Conservation (phyloP, 2,888 invertebrate species). For the Hypselothyrea guttata region DNA sequence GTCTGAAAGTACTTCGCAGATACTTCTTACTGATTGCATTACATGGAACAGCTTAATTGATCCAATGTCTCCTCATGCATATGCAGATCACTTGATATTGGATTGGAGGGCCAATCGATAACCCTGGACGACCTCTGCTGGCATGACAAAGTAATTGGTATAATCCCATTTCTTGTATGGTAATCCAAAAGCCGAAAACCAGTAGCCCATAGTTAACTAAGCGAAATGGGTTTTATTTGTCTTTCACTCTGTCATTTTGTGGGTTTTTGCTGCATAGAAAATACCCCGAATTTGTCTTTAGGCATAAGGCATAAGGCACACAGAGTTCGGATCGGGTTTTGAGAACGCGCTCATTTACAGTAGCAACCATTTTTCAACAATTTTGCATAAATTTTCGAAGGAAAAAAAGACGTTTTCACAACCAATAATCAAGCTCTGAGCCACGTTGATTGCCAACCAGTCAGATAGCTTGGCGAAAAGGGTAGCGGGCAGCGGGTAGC, state of each 20-base stretch:
- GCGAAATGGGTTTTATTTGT: constrained; percentile 40
- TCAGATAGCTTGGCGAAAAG: constrained; percentile 8
- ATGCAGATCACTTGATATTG: constrained; percentile 16
- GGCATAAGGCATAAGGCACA: constrained; percentile 22
- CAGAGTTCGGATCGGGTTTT: constrained; percentile 10
- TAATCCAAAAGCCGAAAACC: constrained; percentile 42
- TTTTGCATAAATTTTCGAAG: constrained; percentile 68
- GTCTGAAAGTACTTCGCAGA: no score
- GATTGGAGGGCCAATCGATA: constrained; percentile 8
- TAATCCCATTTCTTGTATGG: not conserved
- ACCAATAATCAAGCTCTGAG: constrained; percentile 65
- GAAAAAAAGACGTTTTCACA: constrained; percentile 65
- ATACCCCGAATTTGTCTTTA: constrained; percentile 1
- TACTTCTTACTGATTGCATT: constrained; percentile 6
- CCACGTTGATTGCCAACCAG: constrained; percentile 52
- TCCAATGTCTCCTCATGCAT: constrained; percentile 5
- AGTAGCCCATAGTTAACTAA: constrained; percentile 62
- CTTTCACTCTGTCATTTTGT: not conserved
- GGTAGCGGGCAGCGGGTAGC: not conserved
- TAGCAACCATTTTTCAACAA: constrained; percentile 72
- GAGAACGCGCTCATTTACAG: constrained; percentile 52
- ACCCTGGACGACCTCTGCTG: not conserved
- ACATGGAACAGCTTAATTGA: no score
- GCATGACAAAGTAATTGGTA: constrained; percentile 39
- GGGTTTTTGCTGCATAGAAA: constrained; percentile 40